Evolutionary conservation across 2,113 vertebrate species (phyloP).

Genomic region (Gasterosteus nipponicus): DNA sequence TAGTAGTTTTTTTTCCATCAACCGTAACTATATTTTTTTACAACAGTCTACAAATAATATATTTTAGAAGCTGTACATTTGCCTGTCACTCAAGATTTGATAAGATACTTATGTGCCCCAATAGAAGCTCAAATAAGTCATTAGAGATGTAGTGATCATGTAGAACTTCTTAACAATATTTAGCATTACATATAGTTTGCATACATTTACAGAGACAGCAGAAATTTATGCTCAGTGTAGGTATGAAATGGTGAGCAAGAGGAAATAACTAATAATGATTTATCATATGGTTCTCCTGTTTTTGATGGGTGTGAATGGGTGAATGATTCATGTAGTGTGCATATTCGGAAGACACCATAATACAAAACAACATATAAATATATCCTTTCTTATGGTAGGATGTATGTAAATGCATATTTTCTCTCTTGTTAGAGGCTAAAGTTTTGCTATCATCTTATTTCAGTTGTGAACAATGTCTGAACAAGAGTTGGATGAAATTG

Average conservation of each 20-base stretch:
- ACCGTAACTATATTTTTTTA: neutral
- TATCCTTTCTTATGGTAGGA: neutral
- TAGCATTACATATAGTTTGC: neutral
- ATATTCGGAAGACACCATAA: no score
- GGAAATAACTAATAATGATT: neutral
- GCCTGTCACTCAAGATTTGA: neutral
- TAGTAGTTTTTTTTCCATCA: neutral
- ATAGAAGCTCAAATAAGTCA: neutral
- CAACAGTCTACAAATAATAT: neutral
- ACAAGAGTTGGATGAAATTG: constrained; percentile 94
- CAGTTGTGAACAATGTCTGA: constrained; percentile 93
- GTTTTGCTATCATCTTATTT: constrained; percentile 2
- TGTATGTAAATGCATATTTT: neutral
- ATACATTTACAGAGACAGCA: neutral
- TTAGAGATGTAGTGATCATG: neutral
- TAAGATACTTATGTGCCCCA: neutral
- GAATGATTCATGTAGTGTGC: no score
- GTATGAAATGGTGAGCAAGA: neutral
- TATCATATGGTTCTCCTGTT: no score
- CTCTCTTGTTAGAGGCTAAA: neutral
- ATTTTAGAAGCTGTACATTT: neutral
- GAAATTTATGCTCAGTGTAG: neutral
- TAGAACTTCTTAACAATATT: neutral
- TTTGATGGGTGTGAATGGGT: no score
- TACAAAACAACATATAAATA: neutral